Percentiles rank a stretch among this genome's conserved stretches.
Evolutionary conservation across 23 tunicate genomes (phyloP).

Genomic region (Oikopleura dioica): DNA sequence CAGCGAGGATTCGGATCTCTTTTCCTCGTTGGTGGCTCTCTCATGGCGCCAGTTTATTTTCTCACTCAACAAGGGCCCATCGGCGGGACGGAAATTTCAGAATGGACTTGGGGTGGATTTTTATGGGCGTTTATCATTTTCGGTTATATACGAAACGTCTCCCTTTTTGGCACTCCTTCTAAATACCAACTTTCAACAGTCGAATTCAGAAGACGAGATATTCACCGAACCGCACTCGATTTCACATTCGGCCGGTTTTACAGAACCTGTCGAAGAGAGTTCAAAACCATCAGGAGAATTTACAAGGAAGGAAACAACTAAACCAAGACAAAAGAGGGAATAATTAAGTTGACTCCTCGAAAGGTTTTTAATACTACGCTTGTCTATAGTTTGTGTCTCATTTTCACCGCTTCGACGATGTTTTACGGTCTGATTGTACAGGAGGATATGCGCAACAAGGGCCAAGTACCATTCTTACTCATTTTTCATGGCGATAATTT

Average conservation of each 20-base stretch:
- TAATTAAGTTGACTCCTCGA: too few species aligned
- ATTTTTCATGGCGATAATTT: neutral
- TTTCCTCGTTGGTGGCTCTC: neutral
- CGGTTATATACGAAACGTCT: neutral
- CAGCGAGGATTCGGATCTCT: slow-evolving; percentile 3
- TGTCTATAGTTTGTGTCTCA: neutral
- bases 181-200: neutral
- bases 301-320: neutral
- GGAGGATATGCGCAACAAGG: neutral
- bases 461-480: slow-evolving; percentile 7
- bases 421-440: neutral
- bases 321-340: too few species aligned
- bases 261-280: neutral
- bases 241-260: slow-evolving; percentile 4
- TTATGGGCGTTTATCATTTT: neutral
- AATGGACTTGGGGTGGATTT: slow-evolving; percentile 14
- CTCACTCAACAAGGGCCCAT: neutral
- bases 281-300: neutral
- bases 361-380: neutral
- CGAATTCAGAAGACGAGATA: too few species aligned
- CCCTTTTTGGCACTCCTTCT: neutral
- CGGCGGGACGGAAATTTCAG: neutral
- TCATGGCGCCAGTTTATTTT: slow-evolving; percentile 7
- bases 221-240: neutral
- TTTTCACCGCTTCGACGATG: neutral